Percentiles rank a stretch among this genome's conserved stretches.
phyloP scores from a whole-genome alignment of 37 sponge, comb jelly and placozoan genomes.

The Haliclona indistincta region DNA sequence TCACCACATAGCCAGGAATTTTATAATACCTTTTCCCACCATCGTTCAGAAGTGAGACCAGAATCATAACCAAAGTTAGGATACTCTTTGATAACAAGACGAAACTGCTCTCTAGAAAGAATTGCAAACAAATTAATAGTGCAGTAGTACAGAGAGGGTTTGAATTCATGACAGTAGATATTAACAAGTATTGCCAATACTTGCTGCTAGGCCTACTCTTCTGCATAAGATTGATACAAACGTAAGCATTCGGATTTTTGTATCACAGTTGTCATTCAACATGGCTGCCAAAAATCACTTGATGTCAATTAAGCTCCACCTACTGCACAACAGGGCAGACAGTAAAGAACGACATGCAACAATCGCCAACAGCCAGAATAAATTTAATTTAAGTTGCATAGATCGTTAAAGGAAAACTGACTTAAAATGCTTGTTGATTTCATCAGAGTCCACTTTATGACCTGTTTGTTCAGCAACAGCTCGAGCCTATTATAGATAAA shows the following conservation, averaged over 20 bases:
- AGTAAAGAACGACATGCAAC: too few relatives aligned
- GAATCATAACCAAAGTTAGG: conserved; percentile 32
- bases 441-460: too few relatives aligned
- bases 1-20: neutral
- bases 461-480: too few relatives aligned
- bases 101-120: conserved; percentile 7
- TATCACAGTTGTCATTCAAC: too few relatives aligned
- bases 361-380: too few relatives aligned
- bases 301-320: too few relatives aligned
- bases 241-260: too few relatives aligned
- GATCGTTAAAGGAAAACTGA: neutral
- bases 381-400: too few relatives aligned
- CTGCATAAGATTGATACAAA: too few relatives aligned
- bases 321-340: too few relatives aligned
- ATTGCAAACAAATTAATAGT: neutral
- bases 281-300: too few relatives aligned
- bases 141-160: neutral
- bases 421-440: neutral
- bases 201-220: conserved; percentile 8
- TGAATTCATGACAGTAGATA: neutral
- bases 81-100: neutral
- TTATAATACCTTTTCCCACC: conserved; percentile 30
- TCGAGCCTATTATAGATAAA: too few relatives aligned
- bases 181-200: neutral
- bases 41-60: conserved; percentile 8